Percentiles rank a stretch among this genome's conserved stretches.
phyloP scores from a whole-genome alignment of 2,113 vertebrate genomes.

The Catharus fuscescens region DNA sequence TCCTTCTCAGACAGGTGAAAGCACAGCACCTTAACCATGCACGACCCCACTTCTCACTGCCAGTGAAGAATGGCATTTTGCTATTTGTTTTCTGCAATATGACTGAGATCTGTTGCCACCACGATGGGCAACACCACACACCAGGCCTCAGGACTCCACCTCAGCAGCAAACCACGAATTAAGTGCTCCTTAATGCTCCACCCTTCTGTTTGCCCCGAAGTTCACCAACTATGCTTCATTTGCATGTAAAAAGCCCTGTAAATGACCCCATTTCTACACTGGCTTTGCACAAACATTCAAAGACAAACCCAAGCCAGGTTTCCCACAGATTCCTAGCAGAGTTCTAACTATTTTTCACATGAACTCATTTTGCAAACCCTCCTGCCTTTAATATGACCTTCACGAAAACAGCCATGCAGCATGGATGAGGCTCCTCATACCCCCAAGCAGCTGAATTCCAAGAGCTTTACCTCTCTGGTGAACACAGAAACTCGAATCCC shows the following conservation, averaged over 20 bases:
- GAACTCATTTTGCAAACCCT: not conserved
- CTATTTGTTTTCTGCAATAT: not conserved
- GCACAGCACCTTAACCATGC: not conserved
- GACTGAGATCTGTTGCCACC: not conserved
- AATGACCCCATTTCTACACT: not conserved
- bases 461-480: not conserved
- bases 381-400: constrained; percentile 42
- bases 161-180: not conserved
- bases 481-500: not conserved
- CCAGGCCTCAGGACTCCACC: not conserved
- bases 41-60: not conserved
- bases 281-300: not conserved
- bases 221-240: not conserved
- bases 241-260: not conserved
- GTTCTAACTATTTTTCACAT: not conserved
- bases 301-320: not conserved
- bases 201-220: not conserved
- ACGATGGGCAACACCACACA: not conserved
- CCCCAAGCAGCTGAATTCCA: not conserved
- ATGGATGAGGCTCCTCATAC: not conserved
- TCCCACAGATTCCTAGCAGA: not conserved
- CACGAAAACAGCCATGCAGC: not conserved
- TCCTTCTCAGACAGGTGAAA: not conserved
- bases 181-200: too few species aligned
- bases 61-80: rapidly evolving